Evolutionary conservation across 2,888 invertebrate genomes (phyloP).

Genomic region (Agrochola macilenta): DNA sequence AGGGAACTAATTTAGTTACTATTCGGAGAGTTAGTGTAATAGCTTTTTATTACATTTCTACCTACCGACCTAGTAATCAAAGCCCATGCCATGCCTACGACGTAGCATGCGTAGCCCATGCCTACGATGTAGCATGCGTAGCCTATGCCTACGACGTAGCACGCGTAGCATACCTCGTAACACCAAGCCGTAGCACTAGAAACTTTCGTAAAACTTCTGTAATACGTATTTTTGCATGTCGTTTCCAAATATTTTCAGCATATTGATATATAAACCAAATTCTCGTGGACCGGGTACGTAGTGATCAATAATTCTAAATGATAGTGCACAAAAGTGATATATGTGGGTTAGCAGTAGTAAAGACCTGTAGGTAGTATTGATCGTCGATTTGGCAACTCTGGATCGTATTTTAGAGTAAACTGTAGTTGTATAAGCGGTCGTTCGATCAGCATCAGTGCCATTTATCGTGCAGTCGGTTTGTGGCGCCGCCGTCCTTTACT

Average conservation of each 20-base stretch:
- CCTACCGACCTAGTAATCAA: neutral
- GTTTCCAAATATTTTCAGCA: slow-evolving; percentile 5
- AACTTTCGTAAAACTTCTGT: neutral
- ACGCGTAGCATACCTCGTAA: neutral
- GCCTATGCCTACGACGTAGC: slow-evolving; percentile 17
- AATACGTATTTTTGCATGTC: neutral
- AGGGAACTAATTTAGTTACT: neutral
- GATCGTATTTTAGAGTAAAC: slow-evolving; percentile 79
- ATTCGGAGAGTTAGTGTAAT: neutral
- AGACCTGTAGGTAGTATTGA: slow-evolving; percentile 67
- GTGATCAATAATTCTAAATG: slow-evolving; percentile 53
- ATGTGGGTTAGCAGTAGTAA: slow-evolving; percentile 62
- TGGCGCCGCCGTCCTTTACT: slow-evolving; percentile 76
- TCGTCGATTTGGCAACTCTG: slow-evolving; percentile 68
- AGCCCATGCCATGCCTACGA: neutral
- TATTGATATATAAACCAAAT: slow-evolving; percentile 9
- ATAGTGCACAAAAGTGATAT: slow-evolving; percentile 67
- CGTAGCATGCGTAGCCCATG: neutral
- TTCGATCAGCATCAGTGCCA: slow-evolving; percentile 75
- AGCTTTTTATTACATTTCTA: neutral
- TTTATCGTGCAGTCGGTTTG: slow-evolving; percentile 76
- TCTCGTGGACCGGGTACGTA: neutral
- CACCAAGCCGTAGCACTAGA: slow-evolving; percentile 1
- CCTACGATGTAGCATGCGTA: neutral
- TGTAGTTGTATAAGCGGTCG: slow-evolving; percentile 76